A percentile compares a stretch with the other conserved stretches of the same genome.
Conservation (phyloP, 2,797 vertebrate species). For the Enteromius radiatus region DNA sequence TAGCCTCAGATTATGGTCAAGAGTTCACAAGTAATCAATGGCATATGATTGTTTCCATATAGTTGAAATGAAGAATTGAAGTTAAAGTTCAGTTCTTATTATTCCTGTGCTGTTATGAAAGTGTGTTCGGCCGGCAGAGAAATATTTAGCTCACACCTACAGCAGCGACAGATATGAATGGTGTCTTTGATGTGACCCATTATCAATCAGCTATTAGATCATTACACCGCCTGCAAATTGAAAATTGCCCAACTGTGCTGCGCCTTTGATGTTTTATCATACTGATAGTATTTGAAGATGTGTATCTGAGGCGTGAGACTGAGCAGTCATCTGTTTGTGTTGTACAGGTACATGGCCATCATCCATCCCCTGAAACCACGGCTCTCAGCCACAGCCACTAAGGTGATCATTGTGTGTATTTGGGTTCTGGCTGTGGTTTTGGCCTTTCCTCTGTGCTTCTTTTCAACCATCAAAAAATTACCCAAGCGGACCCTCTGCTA, state of each 20-base stretch:
- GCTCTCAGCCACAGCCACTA: conserved; percentile 91
- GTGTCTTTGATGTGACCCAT: conserved; percentile 1
- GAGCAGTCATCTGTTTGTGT: conserved; percentile 9
- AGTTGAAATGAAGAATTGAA: not conserved
- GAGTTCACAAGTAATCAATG: conserved; percentile 14
- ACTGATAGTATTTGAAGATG: conserved; percentile 10
- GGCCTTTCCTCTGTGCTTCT: conserved; percentile 94
- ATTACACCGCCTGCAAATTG: conserved; percentile 16
- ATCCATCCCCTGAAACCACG: conserved; percentile 96
- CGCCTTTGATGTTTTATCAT: conserved; percentile 16
- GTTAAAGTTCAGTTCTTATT: not conserved
- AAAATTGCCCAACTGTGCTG: not conserved
- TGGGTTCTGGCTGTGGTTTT: conserved; percentile 93
- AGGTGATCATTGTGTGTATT: conserved; percentile 90
- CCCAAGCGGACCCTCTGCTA: conserved; percentile 91
- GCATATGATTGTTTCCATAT: not conserved
- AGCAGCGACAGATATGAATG: not conserved
- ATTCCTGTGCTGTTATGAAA: not conserved
- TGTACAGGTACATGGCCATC: conserved; percentile 93
- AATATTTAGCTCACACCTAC: not conserved
- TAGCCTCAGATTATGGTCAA: not conserved
- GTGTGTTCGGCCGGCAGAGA: not conserved
- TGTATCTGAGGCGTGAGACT: not conserved
- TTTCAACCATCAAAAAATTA: conserved; percentile 84
- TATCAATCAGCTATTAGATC: conserved; percentile 24